Percentiles rank a stretch among this genome's conserved stretches.
Evolutionary conservation across 2,888 invertebrate genomes (phyloP).

Genomic region (Volucella zonaria): DNA sequence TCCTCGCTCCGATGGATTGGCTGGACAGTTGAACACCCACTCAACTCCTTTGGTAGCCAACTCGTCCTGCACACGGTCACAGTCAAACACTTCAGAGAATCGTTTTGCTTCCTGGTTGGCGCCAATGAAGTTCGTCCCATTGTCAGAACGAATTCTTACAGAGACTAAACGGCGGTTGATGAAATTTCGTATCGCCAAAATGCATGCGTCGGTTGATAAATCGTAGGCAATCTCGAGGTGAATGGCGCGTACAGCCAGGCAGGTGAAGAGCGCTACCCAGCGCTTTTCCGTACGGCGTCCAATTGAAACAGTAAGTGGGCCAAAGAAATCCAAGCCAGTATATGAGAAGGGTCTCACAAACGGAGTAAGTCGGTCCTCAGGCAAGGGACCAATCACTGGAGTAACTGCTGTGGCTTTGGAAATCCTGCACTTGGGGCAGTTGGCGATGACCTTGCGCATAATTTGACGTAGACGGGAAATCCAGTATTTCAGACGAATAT

Average conservation of each 20-base stretch:
- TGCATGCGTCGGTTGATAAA: slow-evolving; percentile 52
- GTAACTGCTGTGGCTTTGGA: slow-evolving; percentile 13
- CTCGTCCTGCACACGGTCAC: slow-evolving; percentile 34
- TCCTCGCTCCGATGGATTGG: slow-evolving; percentile 60
- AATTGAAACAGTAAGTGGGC: slow-evolving; percentile 62
- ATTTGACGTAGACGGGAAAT: slow-evolving; percentile 15
- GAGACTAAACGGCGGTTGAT: slow-evolving; percentile 43
- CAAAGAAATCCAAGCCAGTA: slow-evolving; percentile 68
- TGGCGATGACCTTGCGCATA: too few species aligned
- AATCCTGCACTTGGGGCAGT: too few species aligned
- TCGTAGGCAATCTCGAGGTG: slow-evolving; percentile 43
- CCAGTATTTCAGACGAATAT: slow-evolving; percentile 43
- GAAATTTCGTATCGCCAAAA: slow-evolving; percentile 45
- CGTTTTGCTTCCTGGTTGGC: slow-evolving; percentile 37
- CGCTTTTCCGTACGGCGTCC: slow-evolving; percentile 71
- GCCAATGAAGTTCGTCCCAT: slow-evolving; percentile 60
- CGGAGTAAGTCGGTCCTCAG: slow-evolving; percentile 61
- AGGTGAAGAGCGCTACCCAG: slow-evolving; percentile 69
- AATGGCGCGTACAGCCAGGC: slow-evolving; percentile 38
- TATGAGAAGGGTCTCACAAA: slow-evolving; percentile 66
- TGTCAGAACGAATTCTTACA: slow-evolving; percentile 41
- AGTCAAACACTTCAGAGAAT: slow-evolving; percentile 48
- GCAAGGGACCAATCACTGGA: slow-evolving; percentile 68
- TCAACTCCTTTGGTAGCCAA: slow-evolving; percentile 35
- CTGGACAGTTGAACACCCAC: slow-evolving; percentile 38